Evolutionary conservation across 2,113 vertebrate genomes (phyloP).

Genomic region (Erythrolamprus reginae): DNA sequence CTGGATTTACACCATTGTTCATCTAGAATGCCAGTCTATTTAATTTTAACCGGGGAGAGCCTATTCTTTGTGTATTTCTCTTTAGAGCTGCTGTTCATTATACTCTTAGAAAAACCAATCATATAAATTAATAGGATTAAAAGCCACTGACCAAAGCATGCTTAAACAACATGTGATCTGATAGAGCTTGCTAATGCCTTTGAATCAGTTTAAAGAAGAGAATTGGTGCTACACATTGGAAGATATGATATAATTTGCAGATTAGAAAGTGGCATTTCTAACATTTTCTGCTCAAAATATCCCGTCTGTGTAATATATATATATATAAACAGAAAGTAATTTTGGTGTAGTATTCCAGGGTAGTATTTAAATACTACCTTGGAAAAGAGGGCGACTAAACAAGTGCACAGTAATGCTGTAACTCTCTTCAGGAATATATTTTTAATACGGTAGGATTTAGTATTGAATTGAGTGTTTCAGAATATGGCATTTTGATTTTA

Average conservation of each 20-base stretch:
- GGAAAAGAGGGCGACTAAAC: no score
- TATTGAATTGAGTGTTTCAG: not conserved
- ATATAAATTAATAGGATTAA: constrained; percentile 24
- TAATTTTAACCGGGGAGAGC: not conserved
- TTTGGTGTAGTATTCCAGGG: not conserved
- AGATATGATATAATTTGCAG: not conserved
- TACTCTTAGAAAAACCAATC: constrained; percentile 6
- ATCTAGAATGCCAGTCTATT: not conserved
- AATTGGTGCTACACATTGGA: constrained; percentile 20
- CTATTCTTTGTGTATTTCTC: not conserved
- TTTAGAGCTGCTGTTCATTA: not conserved
- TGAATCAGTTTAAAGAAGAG: not conserved
- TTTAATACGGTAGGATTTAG: not conserved
- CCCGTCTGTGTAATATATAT: not conserved
- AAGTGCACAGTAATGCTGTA: not conserved
- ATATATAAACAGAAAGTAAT: not conserved
- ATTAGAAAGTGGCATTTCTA: not conserved
- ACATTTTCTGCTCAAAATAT: not conserved
- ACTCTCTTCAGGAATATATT: not conserved
- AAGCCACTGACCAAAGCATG: not conserved
- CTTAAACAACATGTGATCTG: constrained; percentile 1
- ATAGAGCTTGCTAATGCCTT: constrained; percentile 10
- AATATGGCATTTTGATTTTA: not conserved
- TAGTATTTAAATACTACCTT: not conserved
- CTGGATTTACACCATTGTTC: not conserved